Evolutionary conservation across 2,888 invertebrate genomes (phyloP).

Genomic region (Drosophila greeni): DNA sequence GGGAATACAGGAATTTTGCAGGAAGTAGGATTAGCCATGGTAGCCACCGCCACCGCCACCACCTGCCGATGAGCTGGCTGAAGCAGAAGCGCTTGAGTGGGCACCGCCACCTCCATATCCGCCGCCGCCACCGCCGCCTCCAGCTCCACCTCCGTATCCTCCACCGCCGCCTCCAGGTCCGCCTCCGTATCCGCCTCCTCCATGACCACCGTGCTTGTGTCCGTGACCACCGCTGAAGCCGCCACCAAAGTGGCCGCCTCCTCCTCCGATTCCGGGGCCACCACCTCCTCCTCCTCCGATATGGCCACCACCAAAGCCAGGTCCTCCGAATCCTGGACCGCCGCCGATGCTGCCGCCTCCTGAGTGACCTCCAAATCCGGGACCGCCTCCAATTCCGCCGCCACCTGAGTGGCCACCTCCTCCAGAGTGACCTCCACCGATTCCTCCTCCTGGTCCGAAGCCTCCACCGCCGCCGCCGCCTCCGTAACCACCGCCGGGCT

Average conservation of each 20-base stretch:
- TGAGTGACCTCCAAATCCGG: conserved; percentile 21
- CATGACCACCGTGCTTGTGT: conserved; percentile 1
- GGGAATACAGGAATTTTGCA: background rate
- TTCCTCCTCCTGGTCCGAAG: conserved; percentile 14
- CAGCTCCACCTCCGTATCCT: conserved; percentile 25
- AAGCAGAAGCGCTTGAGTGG: conserved; percentile 46
- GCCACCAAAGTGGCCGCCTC: conserved; percentile 20
- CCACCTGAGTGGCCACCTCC: conserved; percentile 25
- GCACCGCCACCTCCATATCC: conserved; percentile 37
- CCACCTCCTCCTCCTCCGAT: conserved; percentile 31
- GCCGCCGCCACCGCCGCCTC: conserved; percentile 25
- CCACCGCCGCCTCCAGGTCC: conserved; percentile 19
- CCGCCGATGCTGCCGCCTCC: conserved; percentile 29
- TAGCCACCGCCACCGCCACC: conserved; percentile 45
- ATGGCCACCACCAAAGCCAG: conserved; percentile 22
- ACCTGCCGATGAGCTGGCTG: conserved; percentile 47
- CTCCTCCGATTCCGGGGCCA: conserved; percentile 6
- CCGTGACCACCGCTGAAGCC: conserved; percentile 7
- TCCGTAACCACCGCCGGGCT: conserved; percentile 19
- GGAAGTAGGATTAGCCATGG: conserved; percentile 16
- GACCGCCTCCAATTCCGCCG: conserved; percentile 18
- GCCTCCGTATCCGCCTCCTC: conserved; percentile 26
- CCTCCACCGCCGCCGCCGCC: conserved; percentile 18
- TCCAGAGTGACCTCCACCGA: conserved; percentile 16
- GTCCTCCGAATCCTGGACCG: conserved; percentile 21